Evolutionary conservation across 92 coral and sea anemone genomes (phyloP), one percentile per base, ranked within the genome.

Genomic region (Palythoa caribaeorum): DNA sequence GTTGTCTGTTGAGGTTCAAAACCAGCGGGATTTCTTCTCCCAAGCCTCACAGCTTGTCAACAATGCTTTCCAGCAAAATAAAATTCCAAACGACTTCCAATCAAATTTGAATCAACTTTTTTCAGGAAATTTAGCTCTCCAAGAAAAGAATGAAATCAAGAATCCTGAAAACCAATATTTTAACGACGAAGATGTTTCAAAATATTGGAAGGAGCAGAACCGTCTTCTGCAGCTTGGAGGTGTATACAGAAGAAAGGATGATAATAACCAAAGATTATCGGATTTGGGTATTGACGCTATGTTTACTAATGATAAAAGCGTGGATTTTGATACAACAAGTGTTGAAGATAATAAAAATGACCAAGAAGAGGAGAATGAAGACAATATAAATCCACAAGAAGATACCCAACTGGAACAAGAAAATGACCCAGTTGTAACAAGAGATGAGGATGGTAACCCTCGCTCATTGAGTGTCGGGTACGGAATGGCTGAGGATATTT

Each of bases 21-120:
- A 83, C 60, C 91, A 91, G 19, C 91, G 89, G 55, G 60, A 80
- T 10, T 76, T 91, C 20, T 91, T 83, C 70, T 77, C 66, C 66
- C 81, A 88, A 37, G 89, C 88, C 10, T 48, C 74, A 1, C 91
- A 83, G 35, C 77, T 87, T 55, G 76, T 71, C 19, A 81, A 66
- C 38, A 68, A 44, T 47, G 76, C 57, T 6, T 17, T 66, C 38
- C 86, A 81, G 48, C 62, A 81, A 20, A 36, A 60, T 3, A 66
- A 15, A 14, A 21, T 81, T 81, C 76, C 76, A 20, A 21, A 48
- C 2, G 15, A 66, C 3, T 19, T 66, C 47, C 76, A 81, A 20
- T 15, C 73, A 19, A 11, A 47, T 21, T 11, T 81, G 40, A 71
- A 66, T 1, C 86, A 68, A 57, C 28, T 65, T 28, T 13, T 66